Conservation (phyloP, 2,888 invertebrate species). For the Tetramorium bicarinatum region DNA sequence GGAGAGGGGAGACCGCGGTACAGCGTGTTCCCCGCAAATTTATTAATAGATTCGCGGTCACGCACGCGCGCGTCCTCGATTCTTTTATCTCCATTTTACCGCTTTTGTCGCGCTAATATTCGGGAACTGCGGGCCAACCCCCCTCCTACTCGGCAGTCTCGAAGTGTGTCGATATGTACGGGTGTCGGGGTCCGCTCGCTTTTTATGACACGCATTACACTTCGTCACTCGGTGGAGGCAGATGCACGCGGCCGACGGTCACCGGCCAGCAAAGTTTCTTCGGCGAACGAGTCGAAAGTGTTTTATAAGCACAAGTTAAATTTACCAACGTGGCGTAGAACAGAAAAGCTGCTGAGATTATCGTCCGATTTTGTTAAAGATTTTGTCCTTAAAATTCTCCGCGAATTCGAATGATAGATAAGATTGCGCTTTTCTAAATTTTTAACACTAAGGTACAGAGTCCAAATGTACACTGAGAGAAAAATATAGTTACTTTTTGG, state of each 20-base stretch:
- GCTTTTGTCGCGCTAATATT: constrained; percentile 31
- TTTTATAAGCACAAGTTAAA: background rate
- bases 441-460: background rate
- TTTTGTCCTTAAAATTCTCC: background rate
- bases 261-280: constrained; percentile 1
- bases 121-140: background rate
- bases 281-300: constrained; percentile 28
- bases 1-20: background rate
- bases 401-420: background rate
- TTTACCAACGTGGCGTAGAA: background rate
- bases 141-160: background rate
- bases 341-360: background rate
- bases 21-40: constrained; percentile 29
- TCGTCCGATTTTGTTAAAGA: background rate
- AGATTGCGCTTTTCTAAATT: background rate
- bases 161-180: constrained; percentile 20
- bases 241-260: constrained; percentile 20
- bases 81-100: constrained; percentile 38
- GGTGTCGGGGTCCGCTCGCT: background rate
- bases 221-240: constrained; percentile 10
- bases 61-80: constrained; percentile 17
- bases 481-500: too few species aligned
- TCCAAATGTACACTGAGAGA: background rate
- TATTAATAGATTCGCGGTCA: constrained; percentile 51
- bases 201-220: constrained; percentile 43